Base-by-base conservation (phyloP, 2,888 invertebrate genomes). In the Aspidapion aeneum region DNA sequence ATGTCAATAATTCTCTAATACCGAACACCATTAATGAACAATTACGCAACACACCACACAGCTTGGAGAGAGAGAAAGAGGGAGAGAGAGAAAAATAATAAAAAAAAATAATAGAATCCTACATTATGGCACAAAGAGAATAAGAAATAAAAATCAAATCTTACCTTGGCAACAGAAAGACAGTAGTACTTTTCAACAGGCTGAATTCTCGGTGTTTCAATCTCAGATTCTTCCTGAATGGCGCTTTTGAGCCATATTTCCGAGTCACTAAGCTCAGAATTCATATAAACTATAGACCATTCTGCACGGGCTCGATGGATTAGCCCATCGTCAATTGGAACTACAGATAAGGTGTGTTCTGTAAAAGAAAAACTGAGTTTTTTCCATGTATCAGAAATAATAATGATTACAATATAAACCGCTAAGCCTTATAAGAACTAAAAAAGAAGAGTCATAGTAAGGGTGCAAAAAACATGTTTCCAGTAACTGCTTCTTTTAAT, bases 221-320 rank as follows among this genome's bases (percentile, higher is more conserved):
- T 82, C 61, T 81, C 82, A 52, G 82, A 82, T 66, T 85, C 84
- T 64, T 84, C 83, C 66, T 84, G 86, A 0, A 93, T 81, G 0
- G 91, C 88, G 68, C 91, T 91, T 77, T 94, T 94, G 16, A 96
- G 80, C 94, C 95, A 95, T 62, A 96, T 93, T 82, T 96, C 94
- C 0, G 94, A 93, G 75, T 95, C 93, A 75, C 90, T 92, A 5
- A 98, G 83, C 75, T 97, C 95, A 73, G 95, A 96, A 78, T 93
- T 96, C 88, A 97, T 93, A 76, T 96, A 96, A 7, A 92, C 86
- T 0, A 96, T 91, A 20, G 92, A 90, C 97, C 97, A 97, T 75
- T 90, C 89, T 1, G 96, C 91, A 56, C 91, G 86, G 0, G 95
- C 91, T 9, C 97, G 82, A 66, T 95, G 93, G 65, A 90, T 87